Evolutionary conservation across 2,888 invertebrate genomes (phyloP).

Genomic region (Lithosia quadra): DNA sequence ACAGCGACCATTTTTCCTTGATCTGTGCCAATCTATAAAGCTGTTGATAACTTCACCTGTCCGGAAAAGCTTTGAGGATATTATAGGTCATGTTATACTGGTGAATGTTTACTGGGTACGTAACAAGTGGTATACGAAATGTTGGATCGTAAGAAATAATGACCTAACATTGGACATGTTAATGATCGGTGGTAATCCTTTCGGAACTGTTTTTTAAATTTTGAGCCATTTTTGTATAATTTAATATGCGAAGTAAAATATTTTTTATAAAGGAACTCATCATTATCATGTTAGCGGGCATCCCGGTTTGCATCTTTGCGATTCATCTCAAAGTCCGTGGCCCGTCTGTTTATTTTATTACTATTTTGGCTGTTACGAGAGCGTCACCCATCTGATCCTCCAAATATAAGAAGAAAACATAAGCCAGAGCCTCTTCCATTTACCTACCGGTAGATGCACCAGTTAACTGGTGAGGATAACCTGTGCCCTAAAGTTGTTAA

Average conservation of each 20-base stretch:
- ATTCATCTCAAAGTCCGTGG: too few relatives aligned
- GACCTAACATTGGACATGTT: slow-evolving; percentile 41
- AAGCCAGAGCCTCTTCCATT: too few relatives aligned
- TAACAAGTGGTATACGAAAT: slow-evolving; percentile 57
- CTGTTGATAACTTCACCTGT: background rate
- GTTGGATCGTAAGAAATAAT: slow-evolving; percentile 61
- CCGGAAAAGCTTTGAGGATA: slow-evolving; percentile 23
- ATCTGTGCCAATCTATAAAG: slow-evolving; percentile 30
- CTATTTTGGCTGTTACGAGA: background rate
- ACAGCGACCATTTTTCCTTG: slow-evolving; percentile 34
- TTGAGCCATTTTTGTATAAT: background rate
- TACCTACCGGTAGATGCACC: too few relatives aligned
- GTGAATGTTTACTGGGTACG: slow-evolving; percentile 45
- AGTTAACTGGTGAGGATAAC: too few relatives aligned
- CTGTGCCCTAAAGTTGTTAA: too few relatives aligned
- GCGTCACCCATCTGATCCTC: too few relatives aligned
- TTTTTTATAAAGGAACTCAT: background rate
- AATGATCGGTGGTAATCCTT: slow-evolving; percentile 46
- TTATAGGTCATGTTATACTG: slow-evolving; percentile 42
- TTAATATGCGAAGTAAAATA: background rate
- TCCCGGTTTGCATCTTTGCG: background rate
- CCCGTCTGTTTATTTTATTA: too few relatives aligned
- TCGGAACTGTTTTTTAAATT: background rate
- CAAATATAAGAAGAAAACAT: too few relatives aligned
- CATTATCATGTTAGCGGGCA: background rate